Conservation (phyloP, 2,888 invertebrate species). For the Deilephila porcellus region DNA sequence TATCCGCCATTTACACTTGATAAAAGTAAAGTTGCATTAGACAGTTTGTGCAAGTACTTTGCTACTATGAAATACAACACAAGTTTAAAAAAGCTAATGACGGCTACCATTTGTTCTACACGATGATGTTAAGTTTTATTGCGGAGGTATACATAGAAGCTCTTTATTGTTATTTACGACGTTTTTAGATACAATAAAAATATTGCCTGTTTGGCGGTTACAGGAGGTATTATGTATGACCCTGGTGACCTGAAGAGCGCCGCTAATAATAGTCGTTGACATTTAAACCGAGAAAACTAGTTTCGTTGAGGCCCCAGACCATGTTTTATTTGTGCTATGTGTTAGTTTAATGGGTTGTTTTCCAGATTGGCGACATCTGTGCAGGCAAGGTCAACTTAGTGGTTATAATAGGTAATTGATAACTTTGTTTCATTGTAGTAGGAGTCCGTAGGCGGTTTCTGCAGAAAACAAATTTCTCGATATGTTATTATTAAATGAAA, state of each 20-base stretch:
- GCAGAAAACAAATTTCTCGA: neutral
- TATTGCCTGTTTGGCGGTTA: slow-evolving; percentile 40
- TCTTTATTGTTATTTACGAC: slow-evolving; percentile 32
- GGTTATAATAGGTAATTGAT: slow-evolving; percentile 29
- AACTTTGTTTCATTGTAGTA: neutral
- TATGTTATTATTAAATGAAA: neutral
- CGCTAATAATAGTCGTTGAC: slow-evolving; percentile 78
- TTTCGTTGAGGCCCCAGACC: slow-evolving; percentile 58
- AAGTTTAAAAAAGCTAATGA: neutral
- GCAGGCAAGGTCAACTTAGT: slow-evolving; percentile 48
- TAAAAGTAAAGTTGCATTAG: neutral
- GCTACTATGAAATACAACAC: neutral
- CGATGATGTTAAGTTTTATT: slow-evolving; percentile 16
- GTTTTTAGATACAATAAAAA: slow-evolving; percentile 35
- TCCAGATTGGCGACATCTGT: slow-evolving; percentile 45
- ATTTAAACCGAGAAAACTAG: slow-evolving; percentile 73
- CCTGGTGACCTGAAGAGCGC: slow-evolving; percentile 58
- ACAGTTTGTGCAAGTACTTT: neutral
- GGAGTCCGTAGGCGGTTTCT: slow-evolving; percentile 1
- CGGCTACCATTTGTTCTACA: neutral
- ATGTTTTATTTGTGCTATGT: slow-evolving; percentile 50
- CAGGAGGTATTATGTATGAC: slow-evolving; percentile 53
- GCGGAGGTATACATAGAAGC: slow-evolving; percentile 26
- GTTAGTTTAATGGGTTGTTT: slow-evolving; percentile 55
- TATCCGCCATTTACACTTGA: neutral